Evolutionary conservation across 2,113 vertebrate genomes (phyloP).

Genomic region (Ailurus styani): DNA sequence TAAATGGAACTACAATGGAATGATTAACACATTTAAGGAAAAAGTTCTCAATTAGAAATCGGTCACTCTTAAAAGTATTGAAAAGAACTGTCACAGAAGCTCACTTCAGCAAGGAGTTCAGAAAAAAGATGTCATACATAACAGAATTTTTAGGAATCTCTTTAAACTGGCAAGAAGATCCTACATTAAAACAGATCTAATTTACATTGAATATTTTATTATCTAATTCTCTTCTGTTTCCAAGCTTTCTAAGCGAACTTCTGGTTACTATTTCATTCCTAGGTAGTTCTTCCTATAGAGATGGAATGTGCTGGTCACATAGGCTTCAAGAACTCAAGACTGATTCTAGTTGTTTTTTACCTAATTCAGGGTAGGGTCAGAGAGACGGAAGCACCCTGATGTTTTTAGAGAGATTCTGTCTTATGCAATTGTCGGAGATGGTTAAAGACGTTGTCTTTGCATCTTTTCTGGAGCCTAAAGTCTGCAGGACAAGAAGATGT

Average conservation of each 20-base stretch:
- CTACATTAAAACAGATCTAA: background rate
- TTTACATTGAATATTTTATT: conserved; percentile 10
- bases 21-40: background rate
- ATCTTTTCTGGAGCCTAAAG: background rate
- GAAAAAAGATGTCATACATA: background rate
- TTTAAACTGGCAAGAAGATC: background rate
- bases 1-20: background rate
- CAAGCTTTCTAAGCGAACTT: background rate
- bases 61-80: background rate
- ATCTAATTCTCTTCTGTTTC: background rate
- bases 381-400: background rate
- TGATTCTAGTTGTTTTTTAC: background rate
- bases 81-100: background rate
- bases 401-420: background rate
- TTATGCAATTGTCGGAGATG: background rate
- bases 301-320: background rate
- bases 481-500: background rate
- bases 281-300: background rate
- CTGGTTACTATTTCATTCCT: background rate
- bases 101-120: background rate
- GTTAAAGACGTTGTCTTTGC: background rate
- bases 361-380: background rate
- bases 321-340: background rate
- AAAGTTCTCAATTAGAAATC: background rate
- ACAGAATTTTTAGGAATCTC: background rate